phyloP scores from a whole-genome alignment of 1,140 invertebrate genomes.

The Drosophila nannoptera region DNA sequence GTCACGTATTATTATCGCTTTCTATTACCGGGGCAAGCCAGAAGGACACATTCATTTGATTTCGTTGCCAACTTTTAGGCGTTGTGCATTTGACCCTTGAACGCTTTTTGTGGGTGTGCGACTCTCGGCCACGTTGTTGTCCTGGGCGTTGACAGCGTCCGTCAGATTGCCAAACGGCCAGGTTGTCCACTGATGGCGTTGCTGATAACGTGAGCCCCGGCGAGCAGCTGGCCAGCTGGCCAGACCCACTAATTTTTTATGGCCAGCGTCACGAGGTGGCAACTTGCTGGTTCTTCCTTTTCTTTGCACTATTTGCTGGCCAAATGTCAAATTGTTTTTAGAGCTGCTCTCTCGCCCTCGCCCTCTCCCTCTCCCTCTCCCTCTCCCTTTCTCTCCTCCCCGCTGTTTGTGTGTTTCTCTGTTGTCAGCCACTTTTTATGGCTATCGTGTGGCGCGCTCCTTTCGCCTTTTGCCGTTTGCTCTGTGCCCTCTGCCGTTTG shows the following conservation, averaged over 20 bases:
- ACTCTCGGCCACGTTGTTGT: constrained; percentile 26
- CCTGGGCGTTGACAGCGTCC: constrained; percentile 67
- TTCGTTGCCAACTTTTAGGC: constrained; percentile 71
- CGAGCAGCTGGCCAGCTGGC: constrained; percentile 30
- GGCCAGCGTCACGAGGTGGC: constrained; percentile 43
- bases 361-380: constrained; percentile 17
- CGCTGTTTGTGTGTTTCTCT: constrained; percentile 14
- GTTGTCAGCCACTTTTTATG: constrained; percentile 59
- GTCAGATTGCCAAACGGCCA: constrained; percentile 36
- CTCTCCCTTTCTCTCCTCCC: constrained; percentile 22
- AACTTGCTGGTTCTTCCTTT: not conserved
- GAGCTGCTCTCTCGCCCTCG: constrained; percentile 45
- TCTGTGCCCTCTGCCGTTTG: constrained; percentile 20
- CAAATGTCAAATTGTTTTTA: constrained; percentile 77
- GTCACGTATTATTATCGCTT: constrained; percentile 73
- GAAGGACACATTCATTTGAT: constrained; percentile 59
- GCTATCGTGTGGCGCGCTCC: constrained; percentile 56
- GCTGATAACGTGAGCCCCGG: constrained; percentile 63
- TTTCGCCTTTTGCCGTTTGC: constrained; percentile 24
- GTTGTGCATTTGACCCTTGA: constrained; percentile 36
- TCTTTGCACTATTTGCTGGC: constrained; percentile 54
- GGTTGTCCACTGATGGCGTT: constrained; percentile 64
- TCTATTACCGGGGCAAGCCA: constrained; percentile 27
- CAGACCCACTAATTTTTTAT: constrained; percentile 76
- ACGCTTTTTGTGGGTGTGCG: constrained; percentile 15